A percentile compares a stretch with the other conserved stretches of the same genome.
Evolutionary conservation across 92 coral and sea anemone species (phyloP).

Genomic region (Zoanthus gigantus): DNA sequence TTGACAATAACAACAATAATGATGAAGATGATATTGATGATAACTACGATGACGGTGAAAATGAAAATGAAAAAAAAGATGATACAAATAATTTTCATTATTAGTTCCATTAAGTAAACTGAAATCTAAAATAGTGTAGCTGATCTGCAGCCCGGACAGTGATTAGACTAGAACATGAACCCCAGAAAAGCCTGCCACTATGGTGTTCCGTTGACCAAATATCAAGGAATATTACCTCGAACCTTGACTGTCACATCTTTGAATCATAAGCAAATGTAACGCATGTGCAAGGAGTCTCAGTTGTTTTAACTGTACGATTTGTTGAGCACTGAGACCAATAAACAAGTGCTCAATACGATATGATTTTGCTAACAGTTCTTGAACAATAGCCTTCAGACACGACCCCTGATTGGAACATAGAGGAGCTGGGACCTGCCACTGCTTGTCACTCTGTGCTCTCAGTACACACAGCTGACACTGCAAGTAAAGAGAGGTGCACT

Average conservation of each 20-base stretch:
- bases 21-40: background rate
- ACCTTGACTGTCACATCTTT: conserved; percentile 72
- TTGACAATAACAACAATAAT: background rate
- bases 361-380: conserved; percentile 79
- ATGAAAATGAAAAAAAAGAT: background rate
- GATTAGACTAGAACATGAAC: too few relatives aligned
- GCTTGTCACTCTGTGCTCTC: conserved; percentile 83
- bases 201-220: background rate
- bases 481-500: conserved; percentile 84
- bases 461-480: conserved; percentile 80
- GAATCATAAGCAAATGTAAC: conserved; percentile 81
- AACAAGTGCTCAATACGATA: conserved; percentile 87
- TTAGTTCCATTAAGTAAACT: too few relatives aligned
- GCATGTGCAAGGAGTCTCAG: conserved; percentile 90
- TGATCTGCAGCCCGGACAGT: too few relatives aligned
- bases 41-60: background rate
- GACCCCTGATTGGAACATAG: conserved; percentile 87
- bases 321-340: conserved; percentile 82
- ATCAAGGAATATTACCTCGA: conserved; percentile 24
- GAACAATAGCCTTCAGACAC: conserved; percentile 70
- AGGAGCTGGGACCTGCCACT: conserved; percentile 87
- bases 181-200: too few relatives aligned
- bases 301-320: conserved; percentile 78
- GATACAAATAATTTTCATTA: background rate
- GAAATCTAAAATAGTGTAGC: too few relatives aligned